Evolutionary conservation across 2,113 vertebrate species (phyloP), one percentile per base, ranked within the genome.

Genomic region (Regulus satrapa): DNA sequence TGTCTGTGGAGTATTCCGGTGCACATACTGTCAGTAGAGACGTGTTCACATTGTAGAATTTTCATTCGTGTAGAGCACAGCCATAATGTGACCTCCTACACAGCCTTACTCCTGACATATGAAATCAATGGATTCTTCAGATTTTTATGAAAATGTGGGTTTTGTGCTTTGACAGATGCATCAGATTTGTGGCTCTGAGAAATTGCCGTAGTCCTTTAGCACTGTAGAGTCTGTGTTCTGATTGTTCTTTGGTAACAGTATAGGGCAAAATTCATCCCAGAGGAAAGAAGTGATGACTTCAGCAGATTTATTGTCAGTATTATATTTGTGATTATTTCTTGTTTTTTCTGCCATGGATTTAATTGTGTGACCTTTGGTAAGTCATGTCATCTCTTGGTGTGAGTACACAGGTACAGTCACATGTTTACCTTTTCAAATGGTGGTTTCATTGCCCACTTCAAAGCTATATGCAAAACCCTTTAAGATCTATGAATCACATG

Each of bases 11-110:
- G 62, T 96, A 95, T 93, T 94, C 75, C 56, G 87, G 94, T 86
- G 72, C 77, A 32, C 92, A 73, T 94, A 81, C 94, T 91, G 96
- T 96, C 94, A 95, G 38, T 91, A 96, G 95, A 97, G 71, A 17
- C 40, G 59, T 96, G 74, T 74, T 94, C 88, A 64, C n/a, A 23
- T 24, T 19, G 13, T 92, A 63, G 68, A 84, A 26, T 72, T 92
- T 74, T 86, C 14, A 32, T 78, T 58, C 76, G 87, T 85, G 62
- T 67, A 32, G 80, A 92, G 77, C 63, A 88, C 48, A 88, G 68
- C 38, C 66, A 54, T 92, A 29, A 29, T 61, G 48, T 89, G 83
- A 64, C 93, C 76, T 91, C 68, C 66, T 89, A 38, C 77, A 77
- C 40, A 58, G 62, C 17, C 82, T 45, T 79, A 87, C 18, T 79